These are phyloP conservation scores for Sipha maydis DNA, from an alignment of 2,888 invertebrate species.

Conservation along the genomic window DNA sequence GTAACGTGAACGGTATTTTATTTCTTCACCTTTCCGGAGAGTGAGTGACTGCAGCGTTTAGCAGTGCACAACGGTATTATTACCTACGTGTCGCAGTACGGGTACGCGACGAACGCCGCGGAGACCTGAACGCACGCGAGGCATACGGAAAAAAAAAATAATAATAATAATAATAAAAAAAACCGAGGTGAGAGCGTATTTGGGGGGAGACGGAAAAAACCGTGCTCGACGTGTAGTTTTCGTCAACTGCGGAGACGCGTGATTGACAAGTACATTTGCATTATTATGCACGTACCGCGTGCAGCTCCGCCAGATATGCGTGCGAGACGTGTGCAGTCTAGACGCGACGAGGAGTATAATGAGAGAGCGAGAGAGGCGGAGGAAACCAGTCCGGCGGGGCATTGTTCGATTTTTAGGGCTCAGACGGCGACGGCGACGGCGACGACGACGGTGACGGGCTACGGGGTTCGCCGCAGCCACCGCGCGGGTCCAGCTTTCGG, in stretches of 20 bases:
- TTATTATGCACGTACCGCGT: slow-evolving; percentile 22
- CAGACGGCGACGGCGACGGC: slow-evolving; percentile 23
- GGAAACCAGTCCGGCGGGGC: slow-evolving; percentile 57
- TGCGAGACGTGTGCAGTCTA: slow-evolving; percentile 23
- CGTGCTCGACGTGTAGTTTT: slow-evolving; percentile 1
- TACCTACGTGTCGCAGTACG: too few relatives aligned
- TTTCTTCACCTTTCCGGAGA: too few relatives aligned
- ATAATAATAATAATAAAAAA: too few relatives aligned
- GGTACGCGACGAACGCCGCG: too few relatives aligned
- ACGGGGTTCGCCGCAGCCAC: slow-evolving; percentile 24
- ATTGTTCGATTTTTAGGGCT: slow-evolving; percentile 46
- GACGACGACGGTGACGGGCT: background rate
- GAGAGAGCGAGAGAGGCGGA: slow-evolving; percentile 10
- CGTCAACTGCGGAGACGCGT: slow-evolving; percentile 16
- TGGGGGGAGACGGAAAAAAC: slow-evolving; percentile 33
- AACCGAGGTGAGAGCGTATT: background rate
- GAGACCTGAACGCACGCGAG: background rate
- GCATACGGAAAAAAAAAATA: too few relatives aligned
- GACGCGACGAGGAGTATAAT: background rate
- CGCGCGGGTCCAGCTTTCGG: slow-evolving; percentile 53
- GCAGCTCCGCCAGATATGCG: slow-evolving; percentile 17
- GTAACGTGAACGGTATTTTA: background rate
- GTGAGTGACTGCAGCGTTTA: too few relatives aligned
- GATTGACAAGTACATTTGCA: slow-evolving; percentile 62
- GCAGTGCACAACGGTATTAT: too few relatives aligned